These are phyloP conservation scores for Clostera curtula DNA, from an alignment of 2,888 invertebrate genomes.

Conservation along the genomic window DNA sequence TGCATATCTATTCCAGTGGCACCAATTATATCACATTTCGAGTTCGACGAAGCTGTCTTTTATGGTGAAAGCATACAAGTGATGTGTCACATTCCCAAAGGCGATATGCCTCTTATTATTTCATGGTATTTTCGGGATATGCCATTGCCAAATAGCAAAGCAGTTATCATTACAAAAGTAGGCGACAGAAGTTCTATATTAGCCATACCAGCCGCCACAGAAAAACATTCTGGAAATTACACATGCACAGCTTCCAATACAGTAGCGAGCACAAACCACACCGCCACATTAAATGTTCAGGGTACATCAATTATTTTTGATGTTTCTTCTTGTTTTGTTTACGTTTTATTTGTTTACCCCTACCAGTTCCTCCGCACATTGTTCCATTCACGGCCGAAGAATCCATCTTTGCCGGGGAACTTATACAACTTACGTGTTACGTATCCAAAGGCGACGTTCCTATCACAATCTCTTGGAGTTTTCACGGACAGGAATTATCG, in stretches of 20 bases:
- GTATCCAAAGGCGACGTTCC: conserved; percentile 81
- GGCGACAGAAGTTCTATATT: conserved; percentile 77
- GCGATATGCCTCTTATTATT: conserved; percentile 82
- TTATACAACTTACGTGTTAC: conserved; percentile 77
- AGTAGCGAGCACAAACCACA: conserved; percentile 78
- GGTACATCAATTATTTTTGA: conserved; percentile 63
- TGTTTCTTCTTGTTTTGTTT: conserved; percentile 30
- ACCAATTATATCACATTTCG: conserved; percentile 76
- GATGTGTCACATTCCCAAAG: conserved; percentile 76
- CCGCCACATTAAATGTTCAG: conserved; percentile 78
- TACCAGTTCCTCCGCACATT: conserved; percentile 77
- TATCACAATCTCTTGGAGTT: conserved; percentile 83
- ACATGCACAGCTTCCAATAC: conserved; percentile 83
- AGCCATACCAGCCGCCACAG: conserved; percentile 79
- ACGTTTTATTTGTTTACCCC: conserved; percentile 35
- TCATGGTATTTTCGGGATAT: conserved; percentile 81
- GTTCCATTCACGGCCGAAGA: conserved; percentile 77
- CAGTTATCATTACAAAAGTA: conserved; percentile 70
- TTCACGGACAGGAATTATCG: conserved; percentile 76
- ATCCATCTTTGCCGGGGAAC: conserved; percentile 78
- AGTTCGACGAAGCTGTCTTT: conserved; percentile 71
- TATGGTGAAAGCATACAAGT: conserved; percentile 75
- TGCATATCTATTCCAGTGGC: conserved; percentile 66
- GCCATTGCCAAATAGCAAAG: conserved; percentile 51
- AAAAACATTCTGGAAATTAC: conserved; percentile 83